Conservation (phyloP, 2,797 vertebrate genomes). For the Anabas testudineus region DNA sequence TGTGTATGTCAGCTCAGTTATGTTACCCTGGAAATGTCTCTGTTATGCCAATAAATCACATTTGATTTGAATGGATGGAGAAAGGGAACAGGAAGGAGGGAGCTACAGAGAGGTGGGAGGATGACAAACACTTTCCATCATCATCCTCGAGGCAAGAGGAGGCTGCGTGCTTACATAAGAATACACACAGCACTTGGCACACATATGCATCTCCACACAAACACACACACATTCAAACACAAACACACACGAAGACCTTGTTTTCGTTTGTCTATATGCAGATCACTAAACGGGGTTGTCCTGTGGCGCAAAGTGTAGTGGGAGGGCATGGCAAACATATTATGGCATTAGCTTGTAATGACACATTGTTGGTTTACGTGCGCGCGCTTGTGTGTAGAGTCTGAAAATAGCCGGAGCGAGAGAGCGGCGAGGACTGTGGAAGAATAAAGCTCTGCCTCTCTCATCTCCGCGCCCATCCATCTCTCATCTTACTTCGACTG, state of each 20-base stretch:
- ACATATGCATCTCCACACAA: slow-evolving; percentile 15
- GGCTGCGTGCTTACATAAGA: slow-evolving; percentile 73
- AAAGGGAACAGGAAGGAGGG: slow-evolving; percentile 29
- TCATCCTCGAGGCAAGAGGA: slow-evolving; percentile 72
- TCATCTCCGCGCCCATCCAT: slow-evolving; percentile 23
- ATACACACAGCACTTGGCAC: slow-evolving; percentile 27
- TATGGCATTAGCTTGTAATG: slow-evolving; percentile 59
- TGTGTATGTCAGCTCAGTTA: slow-evolving; percentile 1
- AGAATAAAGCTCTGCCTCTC: slow-evolving; percentile 19
- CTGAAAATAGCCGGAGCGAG: slow-evolving; percentile 40
- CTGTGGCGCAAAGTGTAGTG: slow-evolving; percentile 49
- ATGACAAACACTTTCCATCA: slow-evolving; percentile 77
- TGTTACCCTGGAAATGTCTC: slow-evolving; percentile 38
- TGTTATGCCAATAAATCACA: slow-evolving; percentile 21
- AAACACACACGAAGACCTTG: slow-evolving; percentile 15
- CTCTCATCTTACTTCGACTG: slow-evolving; percentile 32
- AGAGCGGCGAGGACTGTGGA: slow-evolving; percentile 11
- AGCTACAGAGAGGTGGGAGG: slow-evolving; percentile 65
- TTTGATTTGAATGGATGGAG: slow-evolving; percentile 64
- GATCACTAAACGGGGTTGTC: slow-evolving; percentile 46
- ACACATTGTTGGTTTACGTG: slow-evolving; percentile 36
- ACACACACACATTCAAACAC: slow-evolving; percentile 5
- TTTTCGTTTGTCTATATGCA: slow-evolving; percentile 58
- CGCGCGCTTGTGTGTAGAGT: slow-evolving; percentile 19
- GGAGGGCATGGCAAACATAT: slow-evolving; percentile 60